Percentiles rank a stretch among this genome's conserved stretches.
Evolutionary conservation across 2,113 vertebrate genomes (phyloP).

Genomic region (Takifugu bimaculatus): DNA sequence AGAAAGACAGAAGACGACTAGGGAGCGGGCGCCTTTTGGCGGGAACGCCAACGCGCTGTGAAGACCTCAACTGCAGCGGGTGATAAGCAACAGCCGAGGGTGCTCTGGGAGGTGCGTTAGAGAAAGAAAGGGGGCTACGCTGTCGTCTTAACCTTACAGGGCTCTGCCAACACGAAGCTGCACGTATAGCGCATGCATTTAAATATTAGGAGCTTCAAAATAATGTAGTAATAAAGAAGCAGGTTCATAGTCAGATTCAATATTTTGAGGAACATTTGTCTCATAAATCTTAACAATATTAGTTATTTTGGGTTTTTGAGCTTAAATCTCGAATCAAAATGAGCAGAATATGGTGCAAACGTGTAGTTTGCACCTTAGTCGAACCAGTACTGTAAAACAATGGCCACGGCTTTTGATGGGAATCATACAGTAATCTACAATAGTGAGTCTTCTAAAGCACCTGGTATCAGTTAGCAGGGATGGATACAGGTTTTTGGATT

Average conservation of each 20-base stretch:
- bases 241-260: neutral
- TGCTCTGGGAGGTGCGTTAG: constrained; percentile 43
- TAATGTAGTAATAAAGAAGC: neutral
- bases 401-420: too few relatives aligned
- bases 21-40: constrained; percentile 56
- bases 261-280: too few relatives aligned
- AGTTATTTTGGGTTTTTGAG: too few relatives aligned
- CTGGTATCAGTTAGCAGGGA: constrained; percentile 40
- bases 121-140: neutral
- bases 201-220: neutral
- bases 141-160: constrained; percentile 41
- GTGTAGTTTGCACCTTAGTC: too few relatives aligned
- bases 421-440: too few relatives aligned
- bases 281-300: too few relatives aligned
- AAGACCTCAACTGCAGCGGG: constrained; percentile 54
- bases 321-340: too few relatives aligned
- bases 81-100: constrained; percentile 68
- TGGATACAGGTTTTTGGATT: constrained; percentile 51
- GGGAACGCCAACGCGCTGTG: constrained; percentile 33
- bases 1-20: constrained; percentile 23
- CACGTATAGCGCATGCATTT: neutral
- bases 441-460: constrained; percentile 4
- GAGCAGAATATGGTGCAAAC: too few relatives aligned
- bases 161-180: constrained; percentile 15
- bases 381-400: too few relatives aligned